These are phyloP conservation scores for Puma concolor DNA, from an alignment of 2,113 vertebrate genomes.

Conservation along the genomic window DNA sequence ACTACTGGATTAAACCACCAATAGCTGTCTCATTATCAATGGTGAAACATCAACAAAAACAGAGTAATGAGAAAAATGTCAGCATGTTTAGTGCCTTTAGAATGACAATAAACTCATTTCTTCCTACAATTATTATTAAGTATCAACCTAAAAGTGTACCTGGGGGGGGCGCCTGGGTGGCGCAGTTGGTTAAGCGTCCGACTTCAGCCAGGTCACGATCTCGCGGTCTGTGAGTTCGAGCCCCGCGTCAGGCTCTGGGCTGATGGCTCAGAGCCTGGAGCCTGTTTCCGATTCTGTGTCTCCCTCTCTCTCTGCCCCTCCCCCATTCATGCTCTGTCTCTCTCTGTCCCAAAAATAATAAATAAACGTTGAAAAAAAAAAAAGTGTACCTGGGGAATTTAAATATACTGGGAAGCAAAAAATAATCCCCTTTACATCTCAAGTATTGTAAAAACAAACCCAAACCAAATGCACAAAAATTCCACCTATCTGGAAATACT, in stretches of 20 bases:
- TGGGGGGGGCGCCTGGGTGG: too few species aligned
- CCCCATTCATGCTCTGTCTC: too few species aligned
- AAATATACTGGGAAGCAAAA: background rate
- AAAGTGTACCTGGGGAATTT: background rate
- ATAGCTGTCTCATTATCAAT: background rate
- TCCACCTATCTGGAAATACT: background rate
- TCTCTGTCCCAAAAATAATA: too few species aligned
- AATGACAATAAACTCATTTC: background rate
- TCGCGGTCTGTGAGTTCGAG: too few species aligned
- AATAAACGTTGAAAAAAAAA: too few species aligned
- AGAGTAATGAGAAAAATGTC: background rate
- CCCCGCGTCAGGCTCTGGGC: too few species aligned
- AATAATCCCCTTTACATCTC: background rate
- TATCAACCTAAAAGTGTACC: background rate
- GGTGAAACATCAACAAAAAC: background rate
- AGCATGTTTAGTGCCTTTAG: background rate
- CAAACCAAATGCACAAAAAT: background rate
- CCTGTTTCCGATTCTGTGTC: too few species aligned
- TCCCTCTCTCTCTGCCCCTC: too few species aligned
- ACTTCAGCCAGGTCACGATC: too few species aligned
- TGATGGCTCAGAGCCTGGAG: too few species aligned
- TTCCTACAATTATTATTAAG: background rate
- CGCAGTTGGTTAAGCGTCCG: too few species aligned
- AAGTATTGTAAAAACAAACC: background rate
- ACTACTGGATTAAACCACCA: background rate